Conservation (phyloP, 2,113 vertebrate genomes). For the Marcusenius ussheri region DNA sequence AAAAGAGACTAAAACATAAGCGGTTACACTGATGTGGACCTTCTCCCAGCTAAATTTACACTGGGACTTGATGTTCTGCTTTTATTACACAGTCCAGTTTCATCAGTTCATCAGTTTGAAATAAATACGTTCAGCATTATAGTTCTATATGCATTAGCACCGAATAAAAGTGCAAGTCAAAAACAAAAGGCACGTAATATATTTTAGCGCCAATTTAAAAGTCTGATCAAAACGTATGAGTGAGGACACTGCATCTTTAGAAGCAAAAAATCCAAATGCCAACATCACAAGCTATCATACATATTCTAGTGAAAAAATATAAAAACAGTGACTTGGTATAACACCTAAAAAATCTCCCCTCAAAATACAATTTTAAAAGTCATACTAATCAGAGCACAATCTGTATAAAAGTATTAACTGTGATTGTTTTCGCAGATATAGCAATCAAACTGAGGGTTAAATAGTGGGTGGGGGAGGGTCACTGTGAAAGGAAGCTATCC, state of each 20-base stretch:
- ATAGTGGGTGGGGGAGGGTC: background rate
- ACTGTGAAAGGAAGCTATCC: conserved; percentile 6
- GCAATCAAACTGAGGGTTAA: conserved; percentile 24
- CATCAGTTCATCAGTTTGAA: background rate
- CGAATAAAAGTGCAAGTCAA: conserved; percentile 24
- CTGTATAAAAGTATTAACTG: conserved; percentile 56
- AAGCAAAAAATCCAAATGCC: conserved; percentile 32
- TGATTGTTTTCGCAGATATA: conserved; percentile 43
- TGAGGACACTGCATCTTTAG: conserved; percentile 30
- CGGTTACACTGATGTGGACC: background rate
- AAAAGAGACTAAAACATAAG: background rate
- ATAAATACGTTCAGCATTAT: conserved; percentile 5
- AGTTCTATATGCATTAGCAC: conserved; percentile 25
- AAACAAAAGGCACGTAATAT: conserved; percentile 7
- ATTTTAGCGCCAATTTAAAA: conserved; percentile 10
- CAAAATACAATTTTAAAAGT: conserved; percentile 54
- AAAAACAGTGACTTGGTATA: conserved; percentile 28
- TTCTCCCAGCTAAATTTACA: background rate
- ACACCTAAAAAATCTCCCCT: conserved; percentile 42
- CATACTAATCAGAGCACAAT: conserved; percentile 62
- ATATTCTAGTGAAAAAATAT: conserved; percentile 43
- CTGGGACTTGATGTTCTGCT: background rate
- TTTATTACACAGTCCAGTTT: background rate
- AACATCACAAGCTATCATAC: conserved; percentile 45
- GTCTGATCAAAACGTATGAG: conserved; percentile 31